Percentiles rank a stretch among this genome's conserved stretches.
Evolutionary conservation across 2,797 vertebrate genomes (phyloP).

Genomic region (Gadopsis bispinosus): DNA sequence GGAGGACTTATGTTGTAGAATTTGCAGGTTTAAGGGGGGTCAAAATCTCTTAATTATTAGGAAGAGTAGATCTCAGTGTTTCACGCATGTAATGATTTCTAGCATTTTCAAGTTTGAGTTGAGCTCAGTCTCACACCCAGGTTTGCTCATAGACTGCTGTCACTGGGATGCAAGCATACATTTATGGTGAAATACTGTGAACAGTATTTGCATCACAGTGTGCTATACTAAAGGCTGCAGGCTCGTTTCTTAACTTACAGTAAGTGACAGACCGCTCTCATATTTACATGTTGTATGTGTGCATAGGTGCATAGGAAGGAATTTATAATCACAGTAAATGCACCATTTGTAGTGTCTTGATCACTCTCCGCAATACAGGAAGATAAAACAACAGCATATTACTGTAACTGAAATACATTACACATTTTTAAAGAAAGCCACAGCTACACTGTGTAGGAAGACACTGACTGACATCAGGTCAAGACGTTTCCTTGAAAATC

Average conservation of each 20-base stretch:
- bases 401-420: not conserved
- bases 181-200: not conserved
- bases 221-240: not conserved
- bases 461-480: conserved; percentile 2
- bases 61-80: not conserved
- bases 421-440: not conserved
- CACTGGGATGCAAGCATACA: not conserved
- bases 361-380: not conserved
- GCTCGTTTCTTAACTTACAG: not conserved
- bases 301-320: not conserved
- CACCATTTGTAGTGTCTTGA: not conserved
- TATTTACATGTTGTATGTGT: not conserved
- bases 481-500: conserved; percentile 14
- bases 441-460: not conserved
- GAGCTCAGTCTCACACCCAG: not conserved
- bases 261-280: not conserved
- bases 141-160: not conserved
- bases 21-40: not conserved
- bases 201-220: not conserved
- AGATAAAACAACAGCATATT: not conserved
- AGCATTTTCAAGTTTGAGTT: not conserved
- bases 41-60: not conserved
- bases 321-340: not conserved
- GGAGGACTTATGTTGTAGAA: not conserved
- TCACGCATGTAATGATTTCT: not conserved